Evolutionary conservation across 2,888 invertebrate genomes (phyloP), one percentile per base, ranked within the genome.

Genomic region (Archaeoteleia sp.): DNA sequence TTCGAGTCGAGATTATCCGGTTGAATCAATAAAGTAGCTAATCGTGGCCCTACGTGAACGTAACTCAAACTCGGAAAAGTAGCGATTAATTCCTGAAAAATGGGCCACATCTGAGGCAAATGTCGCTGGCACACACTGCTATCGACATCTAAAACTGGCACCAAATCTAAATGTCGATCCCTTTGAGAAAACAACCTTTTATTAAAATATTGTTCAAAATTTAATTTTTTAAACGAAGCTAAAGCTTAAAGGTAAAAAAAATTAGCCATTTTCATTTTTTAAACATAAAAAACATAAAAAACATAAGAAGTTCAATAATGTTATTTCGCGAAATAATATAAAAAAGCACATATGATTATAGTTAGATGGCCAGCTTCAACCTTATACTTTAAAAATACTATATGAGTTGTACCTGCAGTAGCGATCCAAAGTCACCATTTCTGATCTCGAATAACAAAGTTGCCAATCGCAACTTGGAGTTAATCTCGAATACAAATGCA

Each of bases 121-220:
- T 88, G 87, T 46, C 87, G 87, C 67, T 85, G 86, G 42, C 85
- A 85, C 0, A 88, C 87, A 42, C 84, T 83, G 7, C 87, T 86
- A 45, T 87, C 87, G 27, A 88, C 87, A 75, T 89, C 89, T 42
- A 89, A 75, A 1, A 88, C 88, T 20, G 89, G 89, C 8, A 88
- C 84, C 62, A 89, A 80, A 66, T 86, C 86, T 55, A 89, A 82
- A 67, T 87, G 87, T 32, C 87, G 85, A 71, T 87, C 87, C 62
- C 86, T 82, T 54, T 13, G 77, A 74, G 6, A 32, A 40, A 13
- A 37, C 34, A 51, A 40, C n/a, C n/a, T n/a, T n/a, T n/a, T n/a
- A n/a, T n/a, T n/a, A n/a, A n/a, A n/a, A n/a, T n/a, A n/a, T n/a
- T n/a, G n/a, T n/a, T n/a, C n/a, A n/a, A n/a, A n/a, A n/a, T n/a